phyloP scores from a whole-genome alignment of 1,140 invertebrate genomes.

The Archivesica marissinica region DNA sequence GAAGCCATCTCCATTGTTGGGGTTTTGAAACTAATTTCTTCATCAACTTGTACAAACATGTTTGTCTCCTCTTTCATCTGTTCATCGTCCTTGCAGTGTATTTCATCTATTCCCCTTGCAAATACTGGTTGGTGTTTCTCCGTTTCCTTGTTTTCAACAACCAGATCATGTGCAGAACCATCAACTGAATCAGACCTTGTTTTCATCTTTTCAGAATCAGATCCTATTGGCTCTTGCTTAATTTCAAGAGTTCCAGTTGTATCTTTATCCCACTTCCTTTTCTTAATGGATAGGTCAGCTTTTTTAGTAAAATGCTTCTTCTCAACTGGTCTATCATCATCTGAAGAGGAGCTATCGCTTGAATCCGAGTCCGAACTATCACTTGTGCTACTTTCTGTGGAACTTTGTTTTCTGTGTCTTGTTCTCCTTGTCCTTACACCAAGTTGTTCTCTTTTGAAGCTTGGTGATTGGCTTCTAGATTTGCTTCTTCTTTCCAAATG shows the following conservation, averaged over 20 bases:
- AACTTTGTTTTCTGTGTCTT: background rate
- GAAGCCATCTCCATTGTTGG: background rate
- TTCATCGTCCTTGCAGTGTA: background rate
- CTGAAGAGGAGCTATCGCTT: constrained; percentile 15
- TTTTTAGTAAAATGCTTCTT: background rate
- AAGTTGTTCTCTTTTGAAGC: background rate
- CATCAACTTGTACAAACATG: background rate
- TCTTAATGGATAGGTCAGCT: too few relatives aligned
- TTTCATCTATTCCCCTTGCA: background rate
- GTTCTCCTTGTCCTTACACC: background rate
- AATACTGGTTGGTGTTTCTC: background rate
- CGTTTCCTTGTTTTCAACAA: background rate
- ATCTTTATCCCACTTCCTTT: background rate
- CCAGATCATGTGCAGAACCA: background rate
- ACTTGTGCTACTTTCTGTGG: background rate
- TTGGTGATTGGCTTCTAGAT: constrained; percentile 23
- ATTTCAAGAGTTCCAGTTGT: background rate
- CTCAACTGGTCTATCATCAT: background rate
- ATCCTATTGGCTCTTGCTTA: background rate
- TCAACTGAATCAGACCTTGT: constrained; percentile 10
- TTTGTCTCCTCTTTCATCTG: background rate
- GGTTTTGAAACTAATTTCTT: background rate
- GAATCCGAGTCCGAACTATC: constrained; percentile 35
- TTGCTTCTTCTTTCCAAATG: background rate
- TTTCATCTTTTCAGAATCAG: background rate